phyloP scores from a whole-genome alignment of 2,797 vertebrate genomes.

The Microtus agrestis region DNA sequence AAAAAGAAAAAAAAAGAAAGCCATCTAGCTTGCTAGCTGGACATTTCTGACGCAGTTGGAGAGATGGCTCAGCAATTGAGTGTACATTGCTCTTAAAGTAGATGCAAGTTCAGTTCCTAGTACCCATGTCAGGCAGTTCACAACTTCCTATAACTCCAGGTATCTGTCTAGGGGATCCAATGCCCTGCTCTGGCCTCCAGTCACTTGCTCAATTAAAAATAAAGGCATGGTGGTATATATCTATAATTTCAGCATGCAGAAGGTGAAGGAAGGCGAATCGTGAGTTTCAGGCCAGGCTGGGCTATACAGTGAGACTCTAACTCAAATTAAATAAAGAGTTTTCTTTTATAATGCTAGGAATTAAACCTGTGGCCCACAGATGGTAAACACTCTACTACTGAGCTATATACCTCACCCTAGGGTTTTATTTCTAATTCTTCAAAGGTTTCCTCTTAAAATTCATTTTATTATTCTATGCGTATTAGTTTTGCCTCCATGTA shows the following conservation, averaged over 20 bases:
- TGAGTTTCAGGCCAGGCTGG: background rate
- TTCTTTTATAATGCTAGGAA: background rate
- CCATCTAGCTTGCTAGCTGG: background rate
- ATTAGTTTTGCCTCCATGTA: background rate
- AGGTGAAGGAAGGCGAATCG: background rate
- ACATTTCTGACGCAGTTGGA: too few relatives aligned
- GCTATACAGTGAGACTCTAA: background rate
- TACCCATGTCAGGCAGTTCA: background rate
- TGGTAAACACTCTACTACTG: background rate
- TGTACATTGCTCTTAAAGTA: too few relatives aligned
- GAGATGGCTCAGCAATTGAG: background rate
- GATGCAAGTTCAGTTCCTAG: background rate
- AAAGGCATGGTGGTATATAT: background rate
- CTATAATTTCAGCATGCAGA: background rate
- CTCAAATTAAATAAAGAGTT: background rate
- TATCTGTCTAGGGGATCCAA: background rate
- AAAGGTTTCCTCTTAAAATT: slow-evolving; percentile 46
- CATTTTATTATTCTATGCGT: background rate
- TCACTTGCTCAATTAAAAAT: background rate
- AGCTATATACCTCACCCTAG: background rate
- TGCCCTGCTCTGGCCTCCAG: background rate
- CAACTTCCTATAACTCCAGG: background rate
- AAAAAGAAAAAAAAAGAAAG: too few relatives aligned
- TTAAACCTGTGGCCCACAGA: background rate
- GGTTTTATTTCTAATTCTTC: slow-evolving; percentile 3